Base-by-base conservation (phyloP, 2,888 invertebrate genomes). In the Galeruca laticollis region DNA sequence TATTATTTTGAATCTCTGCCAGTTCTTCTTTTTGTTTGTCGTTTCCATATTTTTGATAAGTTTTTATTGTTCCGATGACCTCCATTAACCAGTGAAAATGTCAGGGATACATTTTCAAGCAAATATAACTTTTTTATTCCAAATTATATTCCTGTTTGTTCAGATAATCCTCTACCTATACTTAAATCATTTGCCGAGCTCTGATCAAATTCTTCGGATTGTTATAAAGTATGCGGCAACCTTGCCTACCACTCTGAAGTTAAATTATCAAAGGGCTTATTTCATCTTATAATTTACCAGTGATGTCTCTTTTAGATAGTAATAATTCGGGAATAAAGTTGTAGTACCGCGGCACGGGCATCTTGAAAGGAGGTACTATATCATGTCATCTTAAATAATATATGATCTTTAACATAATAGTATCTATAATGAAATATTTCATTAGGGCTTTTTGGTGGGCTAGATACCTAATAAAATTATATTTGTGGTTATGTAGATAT, bases 351-450 rank as follows among this genome's bases (percentile, higher is more conserved):
- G 68, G 21, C 51, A 52, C 60, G 52, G 64, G 35, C 33, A 21
- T 18, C 54, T 66, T 69, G 56, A 70, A 70, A 63, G 62, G 49
- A 52, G 51, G 37, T 56, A 66, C 66, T 72, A 69, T 72, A 72
- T 72, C 74, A 72, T 66, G 74, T 74, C 72, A 74, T 68, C 68
- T 71, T 65, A 60, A 40, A 66, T 64, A 68, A 70, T 70, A 68
- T 70, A 71, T 56, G 70, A 59, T 61, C 66, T 68, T 52, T 35
- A 67, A 68, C 60, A 63, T 68, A 60, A 64, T 60, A 64, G 60
- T 63, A 47, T 40, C 49, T 21, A 37, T 66, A 64, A 59, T 61
- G 51, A 70, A 61, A 62, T 70, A 70, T 60, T 69, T 69, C 60
- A 69, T 63, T 49, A 31, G 33, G 21, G 52, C 13, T 60, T 43